Evolutionary conservation across 2,797 vertebrate species (phyloP), one percentile per base, ranked within the genome.

Genomic region (Cyclopterus lumpus): DNA sequence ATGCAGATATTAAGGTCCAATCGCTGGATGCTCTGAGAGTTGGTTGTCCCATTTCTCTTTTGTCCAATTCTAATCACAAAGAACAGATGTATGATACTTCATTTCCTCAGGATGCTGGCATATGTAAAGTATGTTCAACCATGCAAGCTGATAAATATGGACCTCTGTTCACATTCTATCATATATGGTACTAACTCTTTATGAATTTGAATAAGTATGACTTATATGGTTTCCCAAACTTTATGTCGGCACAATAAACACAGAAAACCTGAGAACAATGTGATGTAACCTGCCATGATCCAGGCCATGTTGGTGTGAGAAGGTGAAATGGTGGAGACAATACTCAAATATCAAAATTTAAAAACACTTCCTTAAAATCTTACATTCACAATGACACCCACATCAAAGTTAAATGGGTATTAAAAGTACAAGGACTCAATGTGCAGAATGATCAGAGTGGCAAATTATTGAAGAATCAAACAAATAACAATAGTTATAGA

Each of bases 1-100:
- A 93, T 91, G 89, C 75, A 88, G 87, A 89, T 93, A 90, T 87
- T 88, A 90, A 53, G 69, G 67, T 80, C 62, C 77, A 85, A 87
- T 88, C 61, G 79, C 59, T 65, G 84, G 82, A 84, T 77, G 90
- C 84, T 82, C 65, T 51, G 83, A 85, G 87, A 82, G 79, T 85
- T 86, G 84, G 65, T 71, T 64, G 79, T 80, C 81, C 67, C 66
- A 71, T 85, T 86, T 88, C 65, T 71, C 74, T 71, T 77, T 69
- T 86, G 81, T 89, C 71, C 49, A 48, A 64, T 82, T 87, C 87
- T 80, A 83, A 87, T 85, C 79, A 88, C 79, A 90, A 77, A 84
- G 49, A 73, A 80, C 59, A 74, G 68, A 86, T 83, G 80, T 65
- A 79, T 38, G 71, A 80, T n/a, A n/a, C 75, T 87, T 80, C 63